Evolutionary conservation across 1,140 invertebrate genomes (phyloP), one percentile per base, ranked within the genome.

Genomic region (Drosophila kohkoa): DNA sequence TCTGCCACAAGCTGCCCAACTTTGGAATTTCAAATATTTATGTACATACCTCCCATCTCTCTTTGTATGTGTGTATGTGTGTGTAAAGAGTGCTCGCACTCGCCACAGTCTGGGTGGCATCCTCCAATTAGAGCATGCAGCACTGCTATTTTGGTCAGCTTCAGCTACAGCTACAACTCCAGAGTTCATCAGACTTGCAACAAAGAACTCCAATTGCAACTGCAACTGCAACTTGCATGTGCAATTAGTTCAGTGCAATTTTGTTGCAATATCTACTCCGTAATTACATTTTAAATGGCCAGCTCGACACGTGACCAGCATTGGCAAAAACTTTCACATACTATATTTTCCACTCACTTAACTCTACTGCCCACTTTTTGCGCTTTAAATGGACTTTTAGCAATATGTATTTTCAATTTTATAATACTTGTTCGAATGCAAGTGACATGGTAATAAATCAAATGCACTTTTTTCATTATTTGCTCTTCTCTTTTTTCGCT

Each of bases 1-100:
- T n/a, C 25, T 15, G 35, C 15, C 59, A 67, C 59, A 64, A 64
- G 59, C 30, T 49, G 66, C 48, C 16, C 46, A 46, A 49, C 32
- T 65, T 54, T 72, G 46, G 72, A 75, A 75, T 75, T 49, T 57
- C 11, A 41, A 63, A 43, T 55, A 48, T 57, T 43, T 51, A 49
- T 63, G 46, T 51, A 63, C 46, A 38, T 13, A 20, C 11, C n/a
- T 3, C 32, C 5, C 8, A 6, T 20, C 5, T 35, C n/a, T 6
- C 0, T 41, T 13, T 28, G 13, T 7, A 5, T 11, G 8, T 51
- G 32, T 30, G 20, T 32, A 25, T 60, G 10, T 30, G 13, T 43
- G 8, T 25, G n/a, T 32, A 8, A 6, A 32, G 30, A 38, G 5
- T 20, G 20, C 20, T 59, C 28, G 59, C 48, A 20, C 45, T 28